Evolutionary conservation across 2,888 invertebrate genomes (phyloP), one percentile per base, ranked within the genome.

Genomic region (Rhorus exstirpatorius): DNA sequence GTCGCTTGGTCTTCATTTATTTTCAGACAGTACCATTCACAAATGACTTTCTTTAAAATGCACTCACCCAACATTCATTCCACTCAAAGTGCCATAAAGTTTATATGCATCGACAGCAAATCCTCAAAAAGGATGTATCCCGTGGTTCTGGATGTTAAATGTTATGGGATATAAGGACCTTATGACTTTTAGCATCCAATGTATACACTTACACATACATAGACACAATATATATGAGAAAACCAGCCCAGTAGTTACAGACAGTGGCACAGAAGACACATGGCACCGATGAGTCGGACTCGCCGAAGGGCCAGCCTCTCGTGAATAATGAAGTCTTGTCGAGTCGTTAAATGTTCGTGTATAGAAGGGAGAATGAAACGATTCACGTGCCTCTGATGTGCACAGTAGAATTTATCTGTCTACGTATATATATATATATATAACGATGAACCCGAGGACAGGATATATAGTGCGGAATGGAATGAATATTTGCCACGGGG

Each of bases 241-340:
- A 58, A 38, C 26, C 35, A 24, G n/a, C 8, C 31, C 8, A 49
- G 63, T 49, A 17, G 65, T 51, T 12, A 70, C 55, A 38, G 55
- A 46, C 55, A n/a, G 46, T 24, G 1, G 38, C 19, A 41, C 26
- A 35, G 77, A 12, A 21, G 53, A 31, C 19, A 24, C n/a, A 4
- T 17, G 31, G 51, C 60, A 21, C n/a, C 77, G 67, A 68, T 63
- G 31, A 63, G 41, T 41, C 4, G 1, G 44, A 17, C 41, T 26
- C 31, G 31, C 21, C 14, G 8, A 12, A 44, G 51, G 24, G 17
- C 49, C 51, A 44, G 44, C 65, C 60, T 51, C 58, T 65, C 65
- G 8, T 82, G 78, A 82, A 82, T 82, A 79, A 82, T 82, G 58
- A 82, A 82, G 65, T 78, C 70, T 68, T 55, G 74, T 74, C 61